Conservation (phyloP, 2,113 vertebrate genomes). For the Oncorhynchus kisutch region DNA sequence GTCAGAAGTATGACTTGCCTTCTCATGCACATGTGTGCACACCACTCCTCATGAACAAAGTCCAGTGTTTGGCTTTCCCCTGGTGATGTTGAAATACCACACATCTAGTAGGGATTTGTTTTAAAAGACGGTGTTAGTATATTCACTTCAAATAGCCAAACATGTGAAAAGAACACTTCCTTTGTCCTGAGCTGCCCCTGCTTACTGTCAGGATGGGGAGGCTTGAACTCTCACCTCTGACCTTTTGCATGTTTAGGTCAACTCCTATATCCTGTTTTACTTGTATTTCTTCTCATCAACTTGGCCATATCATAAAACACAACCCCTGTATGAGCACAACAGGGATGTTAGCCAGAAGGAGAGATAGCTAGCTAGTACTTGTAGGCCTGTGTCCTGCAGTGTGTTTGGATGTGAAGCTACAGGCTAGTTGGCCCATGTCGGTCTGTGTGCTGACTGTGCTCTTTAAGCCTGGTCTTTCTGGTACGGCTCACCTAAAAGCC, state of each 20-base stretch:
- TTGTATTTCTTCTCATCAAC: background rate
- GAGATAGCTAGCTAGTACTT: too few species aligned
- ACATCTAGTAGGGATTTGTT: background rate
- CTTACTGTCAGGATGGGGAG: background rate
- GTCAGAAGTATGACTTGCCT: slow-evolving; percentile 12
- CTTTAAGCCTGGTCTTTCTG: slow-evolving; percentile 1
- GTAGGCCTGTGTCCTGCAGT: background rate
- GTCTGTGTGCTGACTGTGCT: slow-evolving; percentile 1
- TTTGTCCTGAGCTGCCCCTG: background rate
- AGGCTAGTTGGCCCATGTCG: background rate
- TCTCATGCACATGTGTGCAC: slow-evolving; percentile 4
- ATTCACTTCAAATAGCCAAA: background rate
- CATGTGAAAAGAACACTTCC: too few species aligned
- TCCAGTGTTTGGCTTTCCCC: background rate
- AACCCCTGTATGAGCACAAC: background rate
- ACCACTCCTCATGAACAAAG: background rate
- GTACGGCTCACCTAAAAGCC: slow-evolving; percentile 1
- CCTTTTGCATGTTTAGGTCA: background rate
- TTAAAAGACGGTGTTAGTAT: slow-evolving; percentile 2
- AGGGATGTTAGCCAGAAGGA: background rate
- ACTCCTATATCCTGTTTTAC: background rate
- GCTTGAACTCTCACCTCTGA: slow-evolving; percentile 14
- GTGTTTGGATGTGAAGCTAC: background rate
- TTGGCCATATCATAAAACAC: background rate
- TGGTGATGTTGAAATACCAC: slow-evolving; percentile 8